Evolutionary conservation across 2,888 invertebrate species (phyloP), one percentile per base, ranked within the genome.

Genomic region (Lomographa bimaculata): DNA sequence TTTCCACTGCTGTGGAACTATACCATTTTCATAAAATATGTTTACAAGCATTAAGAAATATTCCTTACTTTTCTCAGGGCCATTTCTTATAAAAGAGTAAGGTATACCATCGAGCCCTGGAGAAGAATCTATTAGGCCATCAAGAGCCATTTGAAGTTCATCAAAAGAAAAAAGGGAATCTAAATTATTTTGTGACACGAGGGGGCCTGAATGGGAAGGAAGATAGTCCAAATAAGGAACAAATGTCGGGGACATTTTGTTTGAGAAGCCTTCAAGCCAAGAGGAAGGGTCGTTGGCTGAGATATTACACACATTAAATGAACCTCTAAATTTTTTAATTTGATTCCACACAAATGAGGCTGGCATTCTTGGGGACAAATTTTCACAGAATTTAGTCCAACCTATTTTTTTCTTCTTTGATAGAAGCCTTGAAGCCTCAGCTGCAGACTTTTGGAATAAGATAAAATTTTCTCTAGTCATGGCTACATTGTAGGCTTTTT

Each of bases 41-140:
- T n/a, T n/a, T n/a, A n/a, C n/a, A n/a, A n/a, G n/a, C n/a, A n/a
- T n/a, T n/a, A n/a, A n/a, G n/a, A n/a, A n/a, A n/a, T n/a, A n/a
- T n/a, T n/a, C n/a, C n/a, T n/a, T n/a, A n/a, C n/a, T n/a, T n/a
- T n/a, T n/a, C n/a, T n/a, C n/a, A n/a, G n/a, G n/a, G n/a, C n/a
- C n/a, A n/a, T n/a, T n/a, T n/a, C n/a, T n/a, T n/a, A n/a, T n/a
- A n/a, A 41, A 37, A 0, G 37, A 46, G 9, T 34, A 37, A 1
- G 45, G 33, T 3, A 46, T 38, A 1, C 46, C 37, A 18, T 37
- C 46, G 1, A 26, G 7, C 1, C 44, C 46, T 4, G 46, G 46
- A 7, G 46, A 8, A 2, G 33, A 35, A 14, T 46, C 46, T 2
- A 5, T 25, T 2, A 39, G 12, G n/a, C 40, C 36, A 10, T 33